Percentiles rank a stretch among this genome's conserved stretches.
Conservation (phyloP, 2,797 vertebrate species). For the Astyanax mexicanus region DNA sequence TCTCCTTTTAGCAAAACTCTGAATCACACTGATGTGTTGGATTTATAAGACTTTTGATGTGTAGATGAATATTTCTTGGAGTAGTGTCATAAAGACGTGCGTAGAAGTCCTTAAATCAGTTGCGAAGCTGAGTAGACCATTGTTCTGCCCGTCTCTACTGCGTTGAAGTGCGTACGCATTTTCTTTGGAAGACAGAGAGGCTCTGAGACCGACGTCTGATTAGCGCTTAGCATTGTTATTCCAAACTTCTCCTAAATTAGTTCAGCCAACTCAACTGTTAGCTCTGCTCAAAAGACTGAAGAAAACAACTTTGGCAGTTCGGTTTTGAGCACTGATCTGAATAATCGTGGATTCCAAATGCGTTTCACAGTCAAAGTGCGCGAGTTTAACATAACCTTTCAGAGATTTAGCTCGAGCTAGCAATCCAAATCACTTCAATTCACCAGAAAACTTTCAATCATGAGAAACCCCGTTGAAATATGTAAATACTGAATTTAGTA, state of each 20-base stretch:
- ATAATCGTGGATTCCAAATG: conserved; percentile 55
- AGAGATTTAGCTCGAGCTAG: conserved; percentile 43
- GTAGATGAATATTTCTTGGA: conserved; percentile 64
- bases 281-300: conserved; percentile 33
- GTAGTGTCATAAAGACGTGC: conserved; percentile 14
- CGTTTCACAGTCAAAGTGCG: conserved; percentile 50
- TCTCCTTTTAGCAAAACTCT: conserved; percentile 76
- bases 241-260: conserved; percentile 69
- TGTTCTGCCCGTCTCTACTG: conserved; percentile 69
- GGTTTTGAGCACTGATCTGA: conserved; percentile 50
- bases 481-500: not conserved
- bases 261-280: conserved; percentile 62
- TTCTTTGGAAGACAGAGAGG: conserved; percentile 67
- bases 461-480: not conserved
- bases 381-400: conserved; percentile 38
- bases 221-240: conserved; percentile 75
- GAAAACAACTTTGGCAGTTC: conserved; percentile 42
- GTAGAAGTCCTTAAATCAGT: conserved; percentile 69
- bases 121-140: conserved; percentile 69
- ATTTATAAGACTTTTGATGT: conserved; percentile 62
- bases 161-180: conserved; percentile 72
- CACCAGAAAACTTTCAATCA: not conserved
- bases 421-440: conserved; percentile 42
- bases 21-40: conserved; percentile 68
- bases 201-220: conserved; percentile 72